These are phyloP conservation scores for Pteropus alecto DNA, from an alignment of 2,113 vertebrate genomes.

Conservation along the genomic window DNA sequence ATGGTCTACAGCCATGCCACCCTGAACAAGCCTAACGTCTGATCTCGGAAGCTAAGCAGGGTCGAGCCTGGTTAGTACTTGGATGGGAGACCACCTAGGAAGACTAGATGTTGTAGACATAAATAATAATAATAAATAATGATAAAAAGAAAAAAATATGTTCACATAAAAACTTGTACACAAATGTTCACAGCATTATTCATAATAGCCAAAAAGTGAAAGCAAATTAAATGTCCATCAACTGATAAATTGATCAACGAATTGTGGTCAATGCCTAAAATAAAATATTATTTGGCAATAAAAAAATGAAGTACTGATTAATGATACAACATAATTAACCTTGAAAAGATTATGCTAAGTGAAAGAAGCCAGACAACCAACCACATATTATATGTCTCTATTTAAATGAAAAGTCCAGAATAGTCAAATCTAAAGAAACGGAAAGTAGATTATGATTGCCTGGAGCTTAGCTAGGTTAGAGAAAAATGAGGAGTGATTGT, in stretches of 20 bases:
- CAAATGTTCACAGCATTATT: not conserved
- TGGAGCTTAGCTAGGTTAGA: not conserved
- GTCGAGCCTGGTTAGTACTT: too few species aligned
- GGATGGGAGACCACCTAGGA: too few species aligned
- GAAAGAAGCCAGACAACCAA: not conserved
- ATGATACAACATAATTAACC: not conserved
- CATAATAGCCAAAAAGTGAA: not conserved
- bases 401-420: not conserved
- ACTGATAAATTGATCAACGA: not conserved
- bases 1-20: too few species aligned
- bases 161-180: not conserved
- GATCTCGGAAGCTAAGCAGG: too few species aligned
- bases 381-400: not conserved
- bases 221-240: not conserved
- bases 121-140: too few species aligned
- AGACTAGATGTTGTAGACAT: too few species aligned
- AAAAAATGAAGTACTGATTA: not conserved
- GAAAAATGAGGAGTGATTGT: not conserved
- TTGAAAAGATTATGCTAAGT: not conserved
- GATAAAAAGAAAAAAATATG: not conserved
- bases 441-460: not conserved
- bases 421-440: not conserved
- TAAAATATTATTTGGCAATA: not conserved
- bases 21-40: too few species aligned
- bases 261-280: not conserved